phyloP scores from a whole-genome alignment of 2,888 invertebrate genomes.

The Polietes domitor region DNA sequence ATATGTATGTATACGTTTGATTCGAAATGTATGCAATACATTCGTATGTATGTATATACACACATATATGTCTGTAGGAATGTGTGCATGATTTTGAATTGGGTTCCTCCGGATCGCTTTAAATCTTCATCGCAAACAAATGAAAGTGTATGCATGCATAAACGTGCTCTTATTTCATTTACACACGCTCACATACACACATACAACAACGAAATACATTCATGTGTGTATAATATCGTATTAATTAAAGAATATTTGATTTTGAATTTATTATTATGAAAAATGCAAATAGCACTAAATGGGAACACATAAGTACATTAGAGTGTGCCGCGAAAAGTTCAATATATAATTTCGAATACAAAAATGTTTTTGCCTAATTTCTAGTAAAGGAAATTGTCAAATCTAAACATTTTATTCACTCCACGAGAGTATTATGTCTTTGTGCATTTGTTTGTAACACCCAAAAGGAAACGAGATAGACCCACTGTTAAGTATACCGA shows the following conservation, averaged over 20 bases:
- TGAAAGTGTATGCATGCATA: constrained; percentile 39
- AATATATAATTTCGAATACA: too few relatives aligned
- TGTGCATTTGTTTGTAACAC: too few relatives aligned
- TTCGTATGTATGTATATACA: neutral
- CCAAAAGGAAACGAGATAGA: too few relatives aligned
- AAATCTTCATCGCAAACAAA: constrained; percentile 40
- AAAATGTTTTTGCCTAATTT: too few relatives aligned
- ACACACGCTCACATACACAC: neutral
- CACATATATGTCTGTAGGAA: neutral
- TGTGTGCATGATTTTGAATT: neutral
- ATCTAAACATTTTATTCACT: too few relatives aligned
- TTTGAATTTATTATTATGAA: constrained; percentile 36
- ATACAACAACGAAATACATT: neutral
- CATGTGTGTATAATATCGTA: constrained; percentile 32
- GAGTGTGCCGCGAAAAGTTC: too few relatives aligned
- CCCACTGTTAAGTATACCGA: too few relatives aligned
- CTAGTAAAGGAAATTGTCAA: too few relatives aligned
- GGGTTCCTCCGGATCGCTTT: neutral
- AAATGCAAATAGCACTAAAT: constrained; percentile 6
- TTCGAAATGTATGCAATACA: neutral
- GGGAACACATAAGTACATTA: neutral
- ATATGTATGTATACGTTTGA: too few relatives aligned
- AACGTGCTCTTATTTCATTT: constrained; percentile 30
- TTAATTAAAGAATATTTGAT: constrained; percentile 40
- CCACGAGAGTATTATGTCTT: too few relatives aligned